Conservation (phyloP, 2,888 invertebrate species). For the Megamerina dolium region DNA sequence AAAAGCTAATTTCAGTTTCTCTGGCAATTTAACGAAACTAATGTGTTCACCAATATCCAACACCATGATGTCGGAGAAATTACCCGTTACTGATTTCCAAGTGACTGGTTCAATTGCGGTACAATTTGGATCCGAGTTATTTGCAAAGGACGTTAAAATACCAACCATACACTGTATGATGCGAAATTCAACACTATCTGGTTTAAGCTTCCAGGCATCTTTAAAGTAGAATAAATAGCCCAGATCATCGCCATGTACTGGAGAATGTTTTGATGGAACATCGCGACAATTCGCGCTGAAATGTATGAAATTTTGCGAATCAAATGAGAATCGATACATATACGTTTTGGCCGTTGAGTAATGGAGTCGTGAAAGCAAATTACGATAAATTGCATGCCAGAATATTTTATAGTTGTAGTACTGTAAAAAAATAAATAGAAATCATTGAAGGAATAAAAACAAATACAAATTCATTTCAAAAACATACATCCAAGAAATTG, state of each 20-base stretch:
- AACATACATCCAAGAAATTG: conserved; percentile 40
- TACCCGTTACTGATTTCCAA: conserved; percentile 32
- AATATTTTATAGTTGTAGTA: conserved; percentile 39
- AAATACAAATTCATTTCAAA: neutral
- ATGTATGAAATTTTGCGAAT: conserved; percentile 41
- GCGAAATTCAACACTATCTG: conserved; percentile 29
- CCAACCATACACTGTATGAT: conserved; percentile 39
- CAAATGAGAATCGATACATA: conserved; percentile 44
- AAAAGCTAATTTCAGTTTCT: conserved; percentile 31
- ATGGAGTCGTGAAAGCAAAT: conserved; percentile 30
- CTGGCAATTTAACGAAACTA: conserved; percentile 28
- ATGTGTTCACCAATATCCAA: conserved; percentile 37
- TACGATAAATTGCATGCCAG: conserved; percentile 44
- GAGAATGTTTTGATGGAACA: conserved; percentile 32
- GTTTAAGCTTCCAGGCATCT: conserved; percentile 21
- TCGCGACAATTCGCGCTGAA: conserved; percentile 36
- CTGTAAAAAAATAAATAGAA: conserved; percentile 21
- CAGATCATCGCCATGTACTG: conserved; percentile 45
- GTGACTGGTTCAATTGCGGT: conserved; percentile 19
- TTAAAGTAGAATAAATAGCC: conserved; percentile 38
- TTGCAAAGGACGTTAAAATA: conserved; percentile 38
- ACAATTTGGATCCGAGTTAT: conserved; percentile 39
- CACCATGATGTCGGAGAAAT: conserved; percentile 22
- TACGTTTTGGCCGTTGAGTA: conserved; percentile 36
- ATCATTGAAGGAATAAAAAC: neutral